phyloP scores from a whole-genome alignment of 2,797 vertebrate genomes.

The Gouania willdenowi region DNA sequence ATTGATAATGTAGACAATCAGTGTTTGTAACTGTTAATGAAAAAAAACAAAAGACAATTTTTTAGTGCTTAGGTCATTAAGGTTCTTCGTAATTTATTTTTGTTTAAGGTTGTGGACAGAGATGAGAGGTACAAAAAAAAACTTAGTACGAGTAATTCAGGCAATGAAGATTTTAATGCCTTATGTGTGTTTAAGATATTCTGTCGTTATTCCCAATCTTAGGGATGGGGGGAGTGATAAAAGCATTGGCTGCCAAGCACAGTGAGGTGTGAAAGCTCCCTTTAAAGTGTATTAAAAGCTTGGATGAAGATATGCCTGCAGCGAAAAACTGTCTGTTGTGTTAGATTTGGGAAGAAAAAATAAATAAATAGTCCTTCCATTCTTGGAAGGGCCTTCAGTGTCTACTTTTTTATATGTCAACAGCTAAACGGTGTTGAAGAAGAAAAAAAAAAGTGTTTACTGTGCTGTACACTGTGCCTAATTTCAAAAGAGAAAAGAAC shows the following conservation, averaged over 20 bases:
- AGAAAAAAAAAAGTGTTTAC: slow-evolving; percentile 50
- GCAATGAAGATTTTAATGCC: slow-evolving; percentile 35
- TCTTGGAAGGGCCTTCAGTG: slow-evolving; percentile 14
- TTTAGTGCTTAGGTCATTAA: slow-evolving; percentile 4
- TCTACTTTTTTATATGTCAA: slow-evolving; percentile 54
- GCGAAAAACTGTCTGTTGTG: slow-evolving; percentile 27
- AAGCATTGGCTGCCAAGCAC: slow-evolving; percentile 14
- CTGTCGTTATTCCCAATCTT: slow-evolving; percentile 4
- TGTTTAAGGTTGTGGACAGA: slow-evolving; percentile 20
- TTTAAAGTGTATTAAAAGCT: slow-evolving; percentile 42
- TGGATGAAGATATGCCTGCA: slow-evolving; percentile 23
- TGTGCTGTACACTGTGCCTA: slow-evolving; percentile 72
- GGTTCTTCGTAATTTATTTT: slow-evolving; percentile 6
- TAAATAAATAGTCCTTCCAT: slow-evolving; percentile 12
- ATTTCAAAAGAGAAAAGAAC: slow-evolving; percentile 28
- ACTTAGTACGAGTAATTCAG: slow-evolving; percentile 4
- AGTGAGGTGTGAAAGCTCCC: slow-evolving; percentile 32
- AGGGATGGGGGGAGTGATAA: background rate
- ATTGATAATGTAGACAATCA: slow-evolving; percentile 72
- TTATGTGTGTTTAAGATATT: slow-evolving; percentile 41
- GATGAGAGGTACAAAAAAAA: slow-evolving; percentile 5
- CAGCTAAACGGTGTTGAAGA: slow-evolving; percentile 53
- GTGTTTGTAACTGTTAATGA: slow-evolving; percentile 43
- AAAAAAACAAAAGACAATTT: background rate
- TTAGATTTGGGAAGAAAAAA: slow-evolving; percentile 18